Percentiles rank a stretch among this genome's conserved stretches.
phyloP scores from a whole-genome alignment of 2,113 vertebrate species.

The Carassius carassius region DNA sequence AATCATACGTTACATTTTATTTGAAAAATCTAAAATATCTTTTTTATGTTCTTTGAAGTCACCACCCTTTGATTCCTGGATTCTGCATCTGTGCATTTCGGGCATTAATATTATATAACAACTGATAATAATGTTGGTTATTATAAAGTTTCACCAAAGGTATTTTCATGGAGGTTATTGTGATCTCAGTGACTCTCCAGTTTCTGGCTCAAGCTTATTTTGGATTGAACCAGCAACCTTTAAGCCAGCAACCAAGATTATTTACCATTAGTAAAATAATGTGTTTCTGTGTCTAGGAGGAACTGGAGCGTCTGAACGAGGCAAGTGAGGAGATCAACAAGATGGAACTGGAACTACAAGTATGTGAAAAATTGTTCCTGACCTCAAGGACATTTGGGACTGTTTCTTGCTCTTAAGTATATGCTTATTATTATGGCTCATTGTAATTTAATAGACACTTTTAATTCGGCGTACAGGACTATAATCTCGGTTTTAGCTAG shows the following conservation, averaged over 20 bases:
- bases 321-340: conserved; percentile 89
- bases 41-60: too few species aligned
- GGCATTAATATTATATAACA: too few species aligned
- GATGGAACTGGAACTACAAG: conserved; percentile 87
- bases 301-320: conserved; percentile 89
- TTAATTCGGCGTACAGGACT: neutral
- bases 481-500: neutral
- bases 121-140: neutral
- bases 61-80: too few species aligned
- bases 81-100: too few species aligned
- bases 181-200: neutral
- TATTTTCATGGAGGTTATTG: neutral
- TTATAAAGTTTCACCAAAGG: neutral
- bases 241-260: neutral
- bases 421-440: neutral
- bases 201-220: neutral
- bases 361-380: conserved; percentile 65
- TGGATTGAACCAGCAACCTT: neutral
- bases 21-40: too few species aligned
- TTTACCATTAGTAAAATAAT: neutral
- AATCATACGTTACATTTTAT: neutral
- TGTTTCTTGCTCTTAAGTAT: neutral
- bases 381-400: neutral
- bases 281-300: conserved; percentile 74
- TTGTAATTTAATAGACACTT: neutral